These are phyloP conservation scores for Centropristis striata DNA, from an alignment of 2,113 vertebrate species.

Conservation along the genomic window DNA sequence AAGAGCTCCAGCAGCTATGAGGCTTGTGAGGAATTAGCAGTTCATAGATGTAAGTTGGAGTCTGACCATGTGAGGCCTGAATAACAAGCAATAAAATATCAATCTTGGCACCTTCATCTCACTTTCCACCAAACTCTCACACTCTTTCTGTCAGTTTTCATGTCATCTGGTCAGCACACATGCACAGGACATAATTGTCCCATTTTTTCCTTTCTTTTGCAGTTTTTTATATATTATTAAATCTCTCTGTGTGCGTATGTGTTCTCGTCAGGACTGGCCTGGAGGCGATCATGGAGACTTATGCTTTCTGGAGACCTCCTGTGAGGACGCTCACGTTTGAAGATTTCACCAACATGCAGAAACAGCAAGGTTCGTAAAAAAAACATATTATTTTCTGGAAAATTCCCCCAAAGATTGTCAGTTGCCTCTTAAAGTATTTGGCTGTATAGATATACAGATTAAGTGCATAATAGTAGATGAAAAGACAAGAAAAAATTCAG, in stretches of 20 bases:
- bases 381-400: too few species aligned
- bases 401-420: background rate
- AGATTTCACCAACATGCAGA: conserved; percentile 99
- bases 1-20: background rate
- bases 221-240: background rate
- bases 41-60: background rate
- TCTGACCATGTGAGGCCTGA: background rate
- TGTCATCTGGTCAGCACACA: conserved; percentile 13
- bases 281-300: conserved; percentile 99
- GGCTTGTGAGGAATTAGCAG: background rate
- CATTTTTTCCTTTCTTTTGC: background rate
- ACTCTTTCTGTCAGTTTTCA: background rate
- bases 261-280: conserved; percentile 91
- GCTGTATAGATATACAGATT: background rate
- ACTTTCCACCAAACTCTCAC: background rate
- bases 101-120: background rate
- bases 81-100: conserved; percentile 2
- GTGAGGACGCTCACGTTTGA: conserved; percentile 98
- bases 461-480: background rate
- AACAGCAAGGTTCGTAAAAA: conserved; percentile 93
- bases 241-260: conserved; percentile 6
- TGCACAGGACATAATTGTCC: background rate
- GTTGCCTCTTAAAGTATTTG: too few species aligned
- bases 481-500: background rate
- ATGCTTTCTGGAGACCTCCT: conserved; percentile 98